These are phyloP conservation scores for Miichthys miiuy DNA, from an alignment of 2,797 vertebrate species.

Conservation along the genomic window DNA sequence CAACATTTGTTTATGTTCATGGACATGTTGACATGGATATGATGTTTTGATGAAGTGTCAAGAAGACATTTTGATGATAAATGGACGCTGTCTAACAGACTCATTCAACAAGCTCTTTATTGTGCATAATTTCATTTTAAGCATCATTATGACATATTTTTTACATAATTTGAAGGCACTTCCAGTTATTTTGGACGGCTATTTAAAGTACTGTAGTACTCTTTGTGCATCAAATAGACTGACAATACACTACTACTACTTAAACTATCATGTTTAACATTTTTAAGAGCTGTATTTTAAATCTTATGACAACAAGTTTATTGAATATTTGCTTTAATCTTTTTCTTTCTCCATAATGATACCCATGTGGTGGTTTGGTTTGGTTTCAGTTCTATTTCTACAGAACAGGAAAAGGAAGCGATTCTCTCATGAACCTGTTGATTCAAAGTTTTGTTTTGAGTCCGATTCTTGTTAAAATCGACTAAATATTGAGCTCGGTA, in stretches of 20 bases:
- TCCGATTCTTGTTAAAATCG: not conserved
- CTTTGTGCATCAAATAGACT: not conserved
- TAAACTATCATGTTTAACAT: too few relatives aligned
- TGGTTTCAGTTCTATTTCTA: slow-evolving; percentile 15
- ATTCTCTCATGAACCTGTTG: slow-evolving; percentile 4
- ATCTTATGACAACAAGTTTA: not conserved
- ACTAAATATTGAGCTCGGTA: not conserved
- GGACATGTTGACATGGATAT: not conserved
- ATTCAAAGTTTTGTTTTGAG: slow-evolving; percentile 16
- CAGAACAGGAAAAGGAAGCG: not conserved
- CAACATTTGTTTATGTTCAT: not conserved
- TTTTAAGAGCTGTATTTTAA: not conserved
- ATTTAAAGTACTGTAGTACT: not conserved
- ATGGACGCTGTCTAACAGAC: not conserved
- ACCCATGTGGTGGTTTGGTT: not conserved
- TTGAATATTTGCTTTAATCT: not conserved
- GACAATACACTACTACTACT: not conserved
- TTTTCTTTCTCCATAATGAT: not conserved
- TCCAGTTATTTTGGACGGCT: not conserved
- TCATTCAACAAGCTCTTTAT: not conserved
- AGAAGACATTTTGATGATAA: too few relatives aligned
- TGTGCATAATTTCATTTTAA: not conserved
- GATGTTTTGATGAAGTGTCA: not conserved
- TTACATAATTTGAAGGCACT: not conserved
- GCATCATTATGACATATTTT: not conserved